Evolutionary conservation across 2,113 vertebrate species (phyloP).

Genomic region (Sebastes fasciatus): DNA sequence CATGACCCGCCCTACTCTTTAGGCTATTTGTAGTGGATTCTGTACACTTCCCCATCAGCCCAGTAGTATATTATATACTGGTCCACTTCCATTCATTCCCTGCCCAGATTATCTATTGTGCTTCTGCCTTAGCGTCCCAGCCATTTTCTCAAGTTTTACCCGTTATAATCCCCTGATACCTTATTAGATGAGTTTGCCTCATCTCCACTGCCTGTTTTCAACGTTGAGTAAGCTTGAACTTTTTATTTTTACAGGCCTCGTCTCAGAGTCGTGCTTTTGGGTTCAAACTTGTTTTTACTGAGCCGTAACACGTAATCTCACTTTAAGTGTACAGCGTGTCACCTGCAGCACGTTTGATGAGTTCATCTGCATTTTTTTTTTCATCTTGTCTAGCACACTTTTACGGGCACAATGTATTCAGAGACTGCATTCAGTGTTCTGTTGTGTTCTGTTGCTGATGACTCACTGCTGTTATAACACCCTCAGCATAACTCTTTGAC

Average conservation of each 20-base stretch:
- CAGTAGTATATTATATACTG: background rate
- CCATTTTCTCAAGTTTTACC: no score
- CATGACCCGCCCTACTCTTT: no score
- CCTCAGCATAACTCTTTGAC: conserved; percentile 65
- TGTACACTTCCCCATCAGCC: background rate
- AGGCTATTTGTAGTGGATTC: background rate
- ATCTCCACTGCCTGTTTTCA: background rate
- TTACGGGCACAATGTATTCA: conserved; percentile 8
- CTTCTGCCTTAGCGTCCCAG: no score
- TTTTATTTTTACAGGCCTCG: background rate
- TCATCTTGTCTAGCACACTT: conserved; percentile 26
- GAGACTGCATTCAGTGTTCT: conserved; percentile 39
- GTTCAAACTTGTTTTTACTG: background rate
- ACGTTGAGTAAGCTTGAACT: background rate
- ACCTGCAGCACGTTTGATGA: conserved; percentile 17
- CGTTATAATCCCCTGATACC: no score
- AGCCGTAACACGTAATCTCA: background rate
- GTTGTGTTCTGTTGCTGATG: conserved; percentile 47
- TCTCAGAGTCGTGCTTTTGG: background rate
- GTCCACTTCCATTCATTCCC: background rate
- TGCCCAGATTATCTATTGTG: no score
- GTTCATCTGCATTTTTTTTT: conserved; percentile 9
- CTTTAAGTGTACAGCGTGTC: conserved; percentile 6
- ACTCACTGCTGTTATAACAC: conserved; percentile 73
- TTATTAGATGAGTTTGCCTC: background rate